Conservation (phyloP, 2,888 invertebrate genomes). For the Drosophila birchii region DNA sequence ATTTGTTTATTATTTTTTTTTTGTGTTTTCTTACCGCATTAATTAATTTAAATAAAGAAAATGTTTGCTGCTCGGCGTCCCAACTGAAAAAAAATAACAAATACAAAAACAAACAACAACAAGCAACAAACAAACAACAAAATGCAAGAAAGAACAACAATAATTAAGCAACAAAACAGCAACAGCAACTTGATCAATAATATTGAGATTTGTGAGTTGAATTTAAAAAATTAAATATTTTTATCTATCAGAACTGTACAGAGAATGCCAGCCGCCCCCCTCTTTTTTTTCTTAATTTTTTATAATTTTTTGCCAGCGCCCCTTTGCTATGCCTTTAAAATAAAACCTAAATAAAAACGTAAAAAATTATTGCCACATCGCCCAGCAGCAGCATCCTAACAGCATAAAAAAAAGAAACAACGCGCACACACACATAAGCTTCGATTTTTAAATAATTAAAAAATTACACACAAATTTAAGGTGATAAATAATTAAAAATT, state of each 20-base stretch:
- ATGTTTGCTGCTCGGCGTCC: conserved; percentile 44
- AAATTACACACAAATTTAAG: conserved; percentile 9
- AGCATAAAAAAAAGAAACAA: conserved; percentile 42
- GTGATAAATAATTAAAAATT: too few relatives aligned
- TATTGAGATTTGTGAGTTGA: conserved; percentile 52
- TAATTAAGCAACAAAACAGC: conserved; percentile 28
- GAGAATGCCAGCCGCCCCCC: conserved; percentile 31
- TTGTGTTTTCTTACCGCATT: conserved; percentile 26
- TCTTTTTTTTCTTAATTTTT: not conserved
- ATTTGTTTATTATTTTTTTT: conserved; percentile 16
- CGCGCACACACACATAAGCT: conserved; percentile 17
- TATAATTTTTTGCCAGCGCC: conserved; percentile 32
- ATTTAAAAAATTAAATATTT: not conserved
- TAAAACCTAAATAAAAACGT: conserved; percentile 8
- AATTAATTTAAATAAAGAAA: conserved; percentile 8
- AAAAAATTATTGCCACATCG: conserved; percentile 53
- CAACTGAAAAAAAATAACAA: conserved; percentile 10
- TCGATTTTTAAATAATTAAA: not conserved
- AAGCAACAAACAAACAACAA: conserved; percentile 19
- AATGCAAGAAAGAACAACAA: conserved; percentile 26
- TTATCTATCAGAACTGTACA: conserved; percentile 33
- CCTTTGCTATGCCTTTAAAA: conserved; percentile 54
- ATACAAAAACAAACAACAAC: conserved; percentile 26
- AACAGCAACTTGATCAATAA: conserved; percentile 33
- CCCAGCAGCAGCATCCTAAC: conserved; percentile 70